Evolutionary conservation across 1,140 invertebrate species (phyloP).

Genomic region (Lineus longissimus): DNA sequence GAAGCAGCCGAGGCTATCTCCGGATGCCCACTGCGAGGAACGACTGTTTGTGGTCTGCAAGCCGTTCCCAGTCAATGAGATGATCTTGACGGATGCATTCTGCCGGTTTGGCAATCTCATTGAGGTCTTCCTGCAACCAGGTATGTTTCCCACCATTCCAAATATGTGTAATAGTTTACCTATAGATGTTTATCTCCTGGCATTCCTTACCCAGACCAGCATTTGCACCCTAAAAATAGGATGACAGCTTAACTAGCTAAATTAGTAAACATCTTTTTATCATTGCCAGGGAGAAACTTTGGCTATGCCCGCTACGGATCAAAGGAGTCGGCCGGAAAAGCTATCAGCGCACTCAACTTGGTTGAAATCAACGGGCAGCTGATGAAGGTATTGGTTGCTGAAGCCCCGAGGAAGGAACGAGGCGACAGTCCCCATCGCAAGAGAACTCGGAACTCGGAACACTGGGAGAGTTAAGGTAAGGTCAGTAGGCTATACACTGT

Average conservation of each 20-base stretch:
- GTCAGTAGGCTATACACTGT: no score
- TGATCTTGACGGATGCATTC: constrained; percentile 82
- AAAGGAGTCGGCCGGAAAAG: constrained; percentile 71
- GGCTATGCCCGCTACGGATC: constrained; percentile 87
- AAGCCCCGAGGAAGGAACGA: constrained; percentile 61
- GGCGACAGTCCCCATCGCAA: neutral
- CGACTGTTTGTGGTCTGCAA: constrained; percentile 59
- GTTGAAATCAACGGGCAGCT: constrained; percentile 65
- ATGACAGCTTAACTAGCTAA: neutral
- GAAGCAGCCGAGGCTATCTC: constrained; percentile 67
- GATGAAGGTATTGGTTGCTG: constrained; percentile 83
- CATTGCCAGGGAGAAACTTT: constrained; percentile 58
- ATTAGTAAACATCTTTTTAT: neutral
- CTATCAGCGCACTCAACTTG: constrained; percentile 75
- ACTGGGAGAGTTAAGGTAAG: neutral
- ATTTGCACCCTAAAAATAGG: neutral
- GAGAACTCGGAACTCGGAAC: neutral
- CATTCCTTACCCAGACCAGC: neutral
- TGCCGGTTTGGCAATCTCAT: constrained; percentile 89
- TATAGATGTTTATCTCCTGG: neutral
- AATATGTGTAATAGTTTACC: neutral
- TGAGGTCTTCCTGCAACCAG: constrained; percentile 81
- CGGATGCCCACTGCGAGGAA: constrained; percentile 67
- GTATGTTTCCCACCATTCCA: constrained; percentile 62
- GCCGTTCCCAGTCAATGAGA: constrained; percentile 72